These are phyloP conservation scores for Cariama cristata DNA, from an alignment of 2,113 vertebrate species.

Conservation along the genomic window DNA sequence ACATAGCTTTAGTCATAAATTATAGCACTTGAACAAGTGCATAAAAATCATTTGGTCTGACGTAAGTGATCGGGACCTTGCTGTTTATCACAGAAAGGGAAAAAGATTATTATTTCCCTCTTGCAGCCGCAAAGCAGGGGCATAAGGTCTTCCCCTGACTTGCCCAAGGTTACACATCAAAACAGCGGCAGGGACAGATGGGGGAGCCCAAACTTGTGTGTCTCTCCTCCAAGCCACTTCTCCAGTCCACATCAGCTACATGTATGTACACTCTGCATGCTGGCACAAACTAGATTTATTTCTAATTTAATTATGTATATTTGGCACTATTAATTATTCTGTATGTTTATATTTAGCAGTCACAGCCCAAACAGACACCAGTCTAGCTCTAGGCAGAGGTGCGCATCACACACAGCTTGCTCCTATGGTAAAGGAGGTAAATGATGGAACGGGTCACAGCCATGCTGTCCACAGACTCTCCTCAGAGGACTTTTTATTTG, in stretches of 20 bases:
- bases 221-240: not conserved
- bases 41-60: not conserved
- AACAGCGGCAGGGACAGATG: not conserved
- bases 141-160: not conserved
- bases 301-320: not conserved
- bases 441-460: rapidly evolving
- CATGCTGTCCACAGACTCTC: rapidly evolving
- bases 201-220: not conserved
- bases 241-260: not conserved
- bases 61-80: not conserved
- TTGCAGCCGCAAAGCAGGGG: not conserved
- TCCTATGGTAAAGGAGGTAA: not conserved
- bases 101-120: not conserved
- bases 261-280: not conserved
- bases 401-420: not conserved
- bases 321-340: not conserved
- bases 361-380: not conserved
- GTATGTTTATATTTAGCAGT: not conserved
- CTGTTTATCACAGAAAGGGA: not conserved
- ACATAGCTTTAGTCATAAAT: not conserved
- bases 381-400: not conserved
- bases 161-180: not conserved
- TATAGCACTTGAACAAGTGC: not conserved
- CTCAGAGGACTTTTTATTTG: not conserved
- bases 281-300: not conserved